Evolutionary conservation across 2,888 invertebrate genomes (phyloP).

Genomic region (Tenthredo livida): DNA sequence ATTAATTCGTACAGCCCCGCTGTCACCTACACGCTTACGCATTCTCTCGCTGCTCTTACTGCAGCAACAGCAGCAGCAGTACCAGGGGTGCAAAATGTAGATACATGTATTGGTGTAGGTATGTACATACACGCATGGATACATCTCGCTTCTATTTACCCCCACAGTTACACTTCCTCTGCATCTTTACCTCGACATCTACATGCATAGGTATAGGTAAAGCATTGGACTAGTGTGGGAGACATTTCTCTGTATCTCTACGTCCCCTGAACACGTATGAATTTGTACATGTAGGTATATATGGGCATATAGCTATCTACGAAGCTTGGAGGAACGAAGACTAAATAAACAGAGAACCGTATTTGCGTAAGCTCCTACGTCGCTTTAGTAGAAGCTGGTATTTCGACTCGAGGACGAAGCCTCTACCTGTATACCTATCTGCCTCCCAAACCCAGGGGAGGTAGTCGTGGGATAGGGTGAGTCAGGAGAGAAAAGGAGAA

Average conservation of each 20-base stretch:
- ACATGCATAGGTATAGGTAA: not conserved
- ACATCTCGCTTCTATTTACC: not conserved
- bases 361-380: conserved; percentile 31
- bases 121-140: not conserved
- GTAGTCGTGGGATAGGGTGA: not conserved
- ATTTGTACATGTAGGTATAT: not conserved
- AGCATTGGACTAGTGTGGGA: not conserved
- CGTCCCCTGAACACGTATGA: not conserved
- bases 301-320: too few species aligned
- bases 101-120: too few species aligned
- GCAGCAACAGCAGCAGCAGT: not conserved
- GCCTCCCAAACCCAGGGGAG: not conserved
- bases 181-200: not conserved
- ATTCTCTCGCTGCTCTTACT: conserved; percentile 24
- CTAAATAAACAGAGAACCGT: conserved; percentile 36
- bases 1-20: conserved; percentile 70
- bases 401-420: not conserved
- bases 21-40: conserved; percentile 58
- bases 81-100: not conserved
- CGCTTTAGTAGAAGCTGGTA: conserved; percentile 10
- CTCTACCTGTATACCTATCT: not conserved
- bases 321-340: conserved; percentile 20
- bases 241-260: not conserved
- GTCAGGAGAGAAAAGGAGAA: not conserved
- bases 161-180: not conserved